These are phyloP conservation scores for Beaufortia kweichowensis DNA, from an alignment of 2,113 vertebrate genomes.

Conservation along the genomic window DNA sequence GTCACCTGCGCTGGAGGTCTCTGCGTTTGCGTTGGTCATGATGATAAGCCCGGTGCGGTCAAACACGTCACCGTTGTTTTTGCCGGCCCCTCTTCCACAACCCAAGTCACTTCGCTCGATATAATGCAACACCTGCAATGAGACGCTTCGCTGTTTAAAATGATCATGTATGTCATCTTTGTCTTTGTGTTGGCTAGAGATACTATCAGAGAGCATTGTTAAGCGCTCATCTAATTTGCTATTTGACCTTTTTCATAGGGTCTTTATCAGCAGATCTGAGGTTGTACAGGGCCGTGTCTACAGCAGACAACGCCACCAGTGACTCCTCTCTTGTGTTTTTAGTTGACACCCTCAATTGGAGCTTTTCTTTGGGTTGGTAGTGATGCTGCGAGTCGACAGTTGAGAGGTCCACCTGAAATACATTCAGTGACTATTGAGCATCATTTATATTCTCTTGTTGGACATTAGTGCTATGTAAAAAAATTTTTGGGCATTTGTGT, in stretches of 20 bases:
- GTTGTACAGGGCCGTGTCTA: slow-evolving; percentile 80
- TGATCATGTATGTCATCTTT: no score
- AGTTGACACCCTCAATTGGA: slow-evolving; percentile 71
- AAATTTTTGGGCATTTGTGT: no score
- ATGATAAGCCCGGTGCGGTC: slow-evolving; percentile 84
- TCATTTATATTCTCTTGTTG: no score
- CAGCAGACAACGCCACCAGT: slow-evolving; percentile 80
- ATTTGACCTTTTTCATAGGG: slow-evolving; percentile 64
- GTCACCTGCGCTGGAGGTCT: slow-evolving; percentile 56
- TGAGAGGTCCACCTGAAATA: slow-evolving; percentile 73
- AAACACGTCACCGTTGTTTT: slow-evolving; percentile 82
- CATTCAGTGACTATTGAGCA: no score
- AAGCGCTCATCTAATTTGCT: background rate
- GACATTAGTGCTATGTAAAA: no score
- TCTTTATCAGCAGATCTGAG: slow-evolving; percentile 68
- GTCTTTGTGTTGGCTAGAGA: no score
- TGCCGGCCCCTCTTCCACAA: slow-evolving; percentile 89
- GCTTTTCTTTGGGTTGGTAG: slow-evolving; percentile 73
- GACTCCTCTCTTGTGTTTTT: slow-evolving; percentile 61
- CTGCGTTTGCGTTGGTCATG: slow-evolving; percentile 84
- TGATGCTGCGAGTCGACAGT: background rate
- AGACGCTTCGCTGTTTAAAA: background rate
- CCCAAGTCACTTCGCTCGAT: slow-evolving; percentile 87
- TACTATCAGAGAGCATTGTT: no score
- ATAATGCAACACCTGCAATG: slow-evolving; percentile 75